Conservation (phyloP, 1,140 invertebrate genomes). For the Aphelenchoides avenae region DNA sequence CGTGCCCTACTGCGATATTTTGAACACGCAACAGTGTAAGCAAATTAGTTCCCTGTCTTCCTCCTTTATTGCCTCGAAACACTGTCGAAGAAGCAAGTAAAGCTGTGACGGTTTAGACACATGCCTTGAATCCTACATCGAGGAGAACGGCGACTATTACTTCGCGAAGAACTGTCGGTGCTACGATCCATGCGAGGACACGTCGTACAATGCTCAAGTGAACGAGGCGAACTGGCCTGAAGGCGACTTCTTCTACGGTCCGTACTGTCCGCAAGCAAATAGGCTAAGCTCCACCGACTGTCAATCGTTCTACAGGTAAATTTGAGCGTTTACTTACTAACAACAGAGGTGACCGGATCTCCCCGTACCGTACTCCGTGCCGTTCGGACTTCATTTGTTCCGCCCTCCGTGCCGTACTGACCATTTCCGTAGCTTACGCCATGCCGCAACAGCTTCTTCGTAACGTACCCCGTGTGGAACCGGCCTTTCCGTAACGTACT, state of each 20-base stretch:
- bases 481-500: not conserved
- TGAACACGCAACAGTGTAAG: conserved; percentile 9
- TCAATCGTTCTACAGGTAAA: conserved; percentile 13
- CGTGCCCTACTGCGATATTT: conserved; percentile 7
- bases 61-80: not conserved
- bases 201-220: conserved; percentile 5
- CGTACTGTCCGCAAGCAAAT: conserved; percentile 10
- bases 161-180: conserved; percentile 11
- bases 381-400: not conserved
- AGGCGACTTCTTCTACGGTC: too few relatives aligned
- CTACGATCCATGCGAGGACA: too few relatives aligned
- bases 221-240: conserved; percentile 5
- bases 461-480: conserved; percentile 7
- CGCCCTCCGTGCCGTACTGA: not conserved
- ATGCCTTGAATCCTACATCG: conserved; percentile 15
- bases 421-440: conserved; percentile 10
- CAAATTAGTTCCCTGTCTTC: not conserved
- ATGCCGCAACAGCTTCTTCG: conserved; percentile 15
- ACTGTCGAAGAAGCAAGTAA: not conserved
- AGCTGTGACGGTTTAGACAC: conserved; percentile 5
- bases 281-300: not conserved
- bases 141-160: conserved; percentile 7
- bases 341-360: not conserved
- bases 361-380: not conserved
- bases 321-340: not conserved